Conservation (phyloP, 2,797 vertebrate genomes). For the Silurus aristotelis region DNA sequence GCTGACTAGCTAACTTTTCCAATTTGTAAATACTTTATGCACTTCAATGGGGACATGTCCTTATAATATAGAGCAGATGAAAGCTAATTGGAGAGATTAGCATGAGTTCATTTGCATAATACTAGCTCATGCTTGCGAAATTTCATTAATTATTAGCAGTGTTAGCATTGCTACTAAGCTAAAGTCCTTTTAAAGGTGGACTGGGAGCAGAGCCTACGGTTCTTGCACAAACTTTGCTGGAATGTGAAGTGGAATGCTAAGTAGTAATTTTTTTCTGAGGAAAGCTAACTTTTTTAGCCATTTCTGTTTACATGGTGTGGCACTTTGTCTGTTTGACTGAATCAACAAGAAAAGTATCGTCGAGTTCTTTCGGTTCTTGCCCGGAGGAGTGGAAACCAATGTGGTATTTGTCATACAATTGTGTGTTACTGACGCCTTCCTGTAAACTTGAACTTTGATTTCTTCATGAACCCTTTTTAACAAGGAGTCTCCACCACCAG, state of each 20-base stretch:
- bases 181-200: constrained; percentile 4
- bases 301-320: not conserved
- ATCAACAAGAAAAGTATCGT: not conserved
- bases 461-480: no score
- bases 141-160: constrained; percentile 18
- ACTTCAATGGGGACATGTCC: not conserved
- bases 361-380: no score
- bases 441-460: no score
- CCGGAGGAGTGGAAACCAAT: no score
- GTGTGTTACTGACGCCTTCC: no score
- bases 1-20: constrained; percentile 1
- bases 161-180: constrained; percentile 2
- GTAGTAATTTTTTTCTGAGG: not conserved
- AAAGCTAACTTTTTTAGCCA: not conserved
- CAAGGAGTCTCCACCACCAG: no score
- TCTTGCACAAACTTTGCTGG: not conserved
- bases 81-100: constrained; percentile 20
- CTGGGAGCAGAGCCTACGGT: not conserved
- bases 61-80: constrained; percentile 19
- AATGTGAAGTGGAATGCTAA: not conserved
- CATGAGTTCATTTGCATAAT: constrained; percentile 21
- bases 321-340: not conserved
- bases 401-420: no score
- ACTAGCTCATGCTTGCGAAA: not conserved
- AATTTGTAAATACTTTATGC: constrained; percentile 8